Conservation (phyloP, 1,140 invertebrate genomes). For the Bombus pyrosoma region DNA sequence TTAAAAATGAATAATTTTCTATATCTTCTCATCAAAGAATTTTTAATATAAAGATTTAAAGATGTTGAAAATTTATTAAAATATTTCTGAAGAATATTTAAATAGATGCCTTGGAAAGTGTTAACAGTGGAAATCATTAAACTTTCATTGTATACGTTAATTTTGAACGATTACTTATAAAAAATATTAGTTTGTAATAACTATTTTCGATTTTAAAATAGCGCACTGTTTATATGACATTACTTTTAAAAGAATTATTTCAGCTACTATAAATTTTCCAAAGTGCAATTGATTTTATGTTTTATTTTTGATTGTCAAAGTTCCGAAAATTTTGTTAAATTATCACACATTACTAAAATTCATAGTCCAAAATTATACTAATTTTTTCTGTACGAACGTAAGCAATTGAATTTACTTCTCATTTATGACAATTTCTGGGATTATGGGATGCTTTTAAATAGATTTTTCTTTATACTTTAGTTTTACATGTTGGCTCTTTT, state of each 20-base stretch:
- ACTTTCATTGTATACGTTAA: background rate
- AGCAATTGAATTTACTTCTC: background rate
- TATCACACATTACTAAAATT: background rate
- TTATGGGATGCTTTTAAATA: slow-evolving; percentile 29
- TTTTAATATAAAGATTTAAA: background rate
- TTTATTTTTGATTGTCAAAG: slow-evolving; percentile 3
- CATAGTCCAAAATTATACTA: background rate
- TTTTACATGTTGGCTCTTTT: slow-evolving; percentile 26
- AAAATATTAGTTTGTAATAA: background rate
- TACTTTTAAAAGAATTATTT: background rate
- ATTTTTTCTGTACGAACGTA: background rate
- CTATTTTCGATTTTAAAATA: background rate
- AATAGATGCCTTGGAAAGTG: background rate
- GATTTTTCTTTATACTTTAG: slow-evolving; percentile 31
- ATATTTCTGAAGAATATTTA: background rate
- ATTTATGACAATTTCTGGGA: slow-evolving; percentile 4
- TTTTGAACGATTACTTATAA: background rate
- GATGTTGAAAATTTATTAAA: background rate
- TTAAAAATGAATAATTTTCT: background rate
- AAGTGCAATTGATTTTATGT: background rate
- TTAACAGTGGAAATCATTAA: background rate
- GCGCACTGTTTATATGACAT: background rate
- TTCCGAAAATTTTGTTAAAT: background rate
- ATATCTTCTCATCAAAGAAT: background rate
- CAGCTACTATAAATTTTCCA: background rate